Evolutionary conservation across 2,888 invertebrate species (phyloP).

Genomic region (Phyllotreta striolata): DNA sequence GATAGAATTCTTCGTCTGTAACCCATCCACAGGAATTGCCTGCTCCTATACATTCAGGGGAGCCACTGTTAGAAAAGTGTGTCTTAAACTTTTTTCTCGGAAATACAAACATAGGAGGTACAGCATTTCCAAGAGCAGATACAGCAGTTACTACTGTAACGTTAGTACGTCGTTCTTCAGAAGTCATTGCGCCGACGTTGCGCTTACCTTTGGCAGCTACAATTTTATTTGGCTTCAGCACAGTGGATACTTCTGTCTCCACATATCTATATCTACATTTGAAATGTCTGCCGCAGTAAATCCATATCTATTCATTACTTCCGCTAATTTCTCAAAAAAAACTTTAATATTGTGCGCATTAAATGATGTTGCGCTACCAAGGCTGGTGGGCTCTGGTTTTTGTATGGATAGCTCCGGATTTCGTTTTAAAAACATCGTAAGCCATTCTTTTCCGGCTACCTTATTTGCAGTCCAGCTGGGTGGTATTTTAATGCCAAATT

Average conservation of each 20-base stretch:
- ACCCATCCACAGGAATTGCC: no score
- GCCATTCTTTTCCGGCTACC: no score
- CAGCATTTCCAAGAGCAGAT: no score
- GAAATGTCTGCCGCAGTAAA: slow-evolving; percentile 15
- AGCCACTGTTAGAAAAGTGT: no score
- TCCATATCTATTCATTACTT: slow-evolving; percentile 9
- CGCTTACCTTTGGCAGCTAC: slow-evolving; percentile 6
- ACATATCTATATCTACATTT: slow-evolving; percentile 20
- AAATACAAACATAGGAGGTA: no score
- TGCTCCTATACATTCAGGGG: no score
- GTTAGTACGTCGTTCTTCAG: no score
- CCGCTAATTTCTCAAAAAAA: slow-evolving; percentile 3
- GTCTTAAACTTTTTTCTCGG: no score
- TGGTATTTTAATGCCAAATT: no score
- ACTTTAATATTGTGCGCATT: slow-evolving; percentile 14
- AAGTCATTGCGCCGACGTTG: slow-evolving; percentile 13
- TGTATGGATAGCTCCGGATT: slow-evolving; percentile 3
- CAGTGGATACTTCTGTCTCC: slow-evolving; percentile 19
- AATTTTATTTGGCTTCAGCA: slow-evolving; percentile 20
- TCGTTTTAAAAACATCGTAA: slow-evolving; percentile 9
- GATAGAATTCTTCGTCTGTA: no score
- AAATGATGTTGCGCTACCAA: slow-evolving; percentile 23
- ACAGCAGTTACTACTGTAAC: no score
- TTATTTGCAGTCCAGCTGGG: no score
- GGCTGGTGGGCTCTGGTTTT: slow-evolving; percentile 17